phyloP scores from a whole-genome alignment of 2,113 vertebrate genomes.

The Tenebrosternarchus preto region DNA sequence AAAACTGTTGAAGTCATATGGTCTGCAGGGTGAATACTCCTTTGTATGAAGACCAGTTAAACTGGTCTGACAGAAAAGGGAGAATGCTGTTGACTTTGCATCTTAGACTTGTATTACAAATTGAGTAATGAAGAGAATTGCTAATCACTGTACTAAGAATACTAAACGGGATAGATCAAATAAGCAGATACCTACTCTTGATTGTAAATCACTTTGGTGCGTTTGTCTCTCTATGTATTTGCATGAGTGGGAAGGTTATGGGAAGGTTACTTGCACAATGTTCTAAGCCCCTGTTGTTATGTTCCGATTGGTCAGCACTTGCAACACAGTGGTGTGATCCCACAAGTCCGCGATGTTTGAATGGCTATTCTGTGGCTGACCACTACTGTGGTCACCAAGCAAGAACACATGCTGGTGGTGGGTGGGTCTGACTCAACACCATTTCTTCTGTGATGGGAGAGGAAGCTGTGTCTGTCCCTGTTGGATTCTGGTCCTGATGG shows the following conservation, averaged over 20 bases:
- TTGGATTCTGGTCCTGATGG: not conserved
- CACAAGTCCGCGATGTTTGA: conserved; percentile 12
- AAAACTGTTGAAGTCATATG: not conserved
- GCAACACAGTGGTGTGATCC: conserved; percentile 22
- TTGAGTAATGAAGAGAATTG: not conserved
- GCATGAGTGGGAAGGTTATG: not conserved
- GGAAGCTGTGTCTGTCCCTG: conserved; percentile 5
- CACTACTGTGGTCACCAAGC: conserved; percentile 3
- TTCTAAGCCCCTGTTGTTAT: conserved; percentile 29
- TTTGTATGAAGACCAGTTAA: conserved; percentile 9
- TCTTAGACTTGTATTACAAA: conserved; percentile 1
- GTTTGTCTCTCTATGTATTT: not conserved
- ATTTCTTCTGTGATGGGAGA: conserved; percentile 26
- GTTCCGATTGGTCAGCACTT: conserved; percentile 23
- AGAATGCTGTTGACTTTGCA: not conserved
- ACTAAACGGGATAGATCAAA: not conserved
- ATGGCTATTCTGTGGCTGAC: conserved; percentile 34
- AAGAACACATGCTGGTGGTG: conserved; percentile 17
- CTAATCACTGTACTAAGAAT: not conserved
- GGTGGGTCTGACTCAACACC: conserved; percentile 35
- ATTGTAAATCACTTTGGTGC: conserved; percentile 1
- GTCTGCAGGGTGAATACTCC: not conserved
- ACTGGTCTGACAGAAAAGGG: conserved; percentile 21
- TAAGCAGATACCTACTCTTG: not conserved
- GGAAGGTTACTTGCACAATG: conserved; percentile 35